Base-by-base conservation (phyloP, 2,113 vertebrate genomes). In the Pithys albifrons region DNA sequence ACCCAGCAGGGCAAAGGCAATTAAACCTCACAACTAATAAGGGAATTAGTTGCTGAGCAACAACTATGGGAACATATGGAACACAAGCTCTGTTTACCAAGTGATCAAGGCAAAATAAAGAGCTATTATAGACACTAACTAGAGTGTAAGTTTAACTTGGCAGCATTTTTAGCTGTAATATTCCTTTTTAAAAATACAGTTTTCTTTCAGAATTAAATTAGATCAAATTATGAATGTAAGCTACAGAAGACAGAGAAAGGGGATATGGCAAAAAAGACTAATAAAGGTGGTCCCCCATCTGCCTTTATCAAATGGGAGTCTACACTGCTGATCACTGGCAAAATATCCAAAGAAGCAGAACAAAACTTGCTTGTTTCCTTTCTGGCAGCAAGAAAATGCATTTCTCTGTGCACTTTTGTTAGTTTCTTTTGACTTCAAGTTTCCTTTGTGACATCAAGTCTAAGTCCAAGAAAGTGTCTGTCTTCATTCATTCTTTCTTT, bases 311-410 rank as follows among this genome's bases (percentile, higher is more conserved):
- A 62, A 73, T 29, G 23, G 14, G 31, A 87, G 14, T 31, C 62
- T 58, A 24, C 28, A 9, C 46, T 41, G 46, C 29, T 81, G 64
- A 69, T 58, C 37, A 16, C 52, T 66, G 69, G 20, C 71, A 88
- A 52, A 83, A 54, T 59, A 88, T 82, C 17, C 25, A 29, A 67
- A 81, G 35, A 75, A 20, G 46, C n/a, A 77, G 70, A 90, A 93
- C 72, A 96, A 77, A 89, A 85, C 54, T 41, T 67, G 35, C 31
- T 52, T 77, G 27, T 85, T 90, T 85, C 76, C 65, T 78, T 96
- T 66, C 70, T 61, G 51, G 74, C 62, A 85, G 45, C 43, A 80
- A 85, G 58, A 88, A 84, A 85, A 61, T 58, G 25, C 20, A 27
- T 71, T 83, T 92, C 28, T 28, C n/a, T 59, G 45, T 17, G 28